Conservation (phyloP, 1,140 invertebrate genomes). For the Homarus americanus region DNA sequence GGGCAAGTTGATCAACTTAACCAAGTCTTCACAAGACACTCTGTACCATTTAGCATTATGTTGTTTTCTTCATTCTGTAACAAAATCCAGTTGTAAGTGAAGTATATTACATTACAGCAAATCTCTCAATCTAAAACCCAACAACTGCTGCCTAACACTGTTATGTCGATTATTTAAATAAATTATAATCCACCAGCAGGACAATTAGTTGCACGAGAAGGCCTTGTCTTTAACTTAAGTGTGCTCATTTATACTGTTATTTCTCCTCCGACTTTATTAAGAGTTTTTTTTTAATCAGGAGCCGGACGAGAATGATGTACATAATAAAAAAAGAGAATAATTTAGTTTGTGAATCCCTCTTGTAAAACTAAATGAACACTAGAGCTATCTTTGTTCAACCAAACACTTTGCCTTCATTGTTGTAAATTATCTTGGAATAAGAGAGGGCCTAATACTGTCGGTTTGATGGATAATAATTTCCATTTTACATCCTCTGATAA, state of each 20-base stretch:
- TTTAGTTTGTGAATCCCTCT: background rate
- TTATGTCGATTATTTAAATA: background rate
- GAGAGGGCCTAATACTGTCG: constrained; percentile 32
- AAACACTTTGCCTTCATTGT: constrained; percentile 31
- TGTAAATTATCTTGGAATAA: constrained; percentile 2
- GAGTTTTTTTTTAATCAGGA: background rate
- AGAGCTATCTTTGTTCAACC: background rate
- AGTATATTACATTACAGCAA: background rate
- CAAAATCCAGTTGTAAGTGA: background rate
- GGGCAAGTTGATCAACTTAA: background rate
- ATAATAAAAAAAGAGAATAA: background rate
- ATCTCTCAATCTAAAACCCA: too few relatives aligned
- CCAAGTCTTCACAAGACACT: background rate
- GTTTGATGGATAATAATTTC: constrained; percentile 38
- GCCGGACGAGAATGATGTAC: background rate
- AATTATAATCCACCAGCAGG: background rate
- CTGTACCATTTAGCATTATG: background rate
- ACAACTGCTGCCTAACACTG: too few relatives aligned
- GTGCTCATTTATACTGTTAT: background rate
- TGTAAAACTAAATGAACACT: background rate
- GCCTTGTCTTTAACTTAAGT: background rate
- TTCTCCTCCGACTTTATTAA: background rate
- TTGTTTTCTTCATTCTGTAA: background rate
- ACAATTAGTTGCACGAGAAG: background rate
- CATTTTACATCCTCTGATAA: constrained; percentile 12